Base-by-base conservation (phyloP, 2,888 invertebrate species). In the Drepanosiphum platanoidis region DNA sequence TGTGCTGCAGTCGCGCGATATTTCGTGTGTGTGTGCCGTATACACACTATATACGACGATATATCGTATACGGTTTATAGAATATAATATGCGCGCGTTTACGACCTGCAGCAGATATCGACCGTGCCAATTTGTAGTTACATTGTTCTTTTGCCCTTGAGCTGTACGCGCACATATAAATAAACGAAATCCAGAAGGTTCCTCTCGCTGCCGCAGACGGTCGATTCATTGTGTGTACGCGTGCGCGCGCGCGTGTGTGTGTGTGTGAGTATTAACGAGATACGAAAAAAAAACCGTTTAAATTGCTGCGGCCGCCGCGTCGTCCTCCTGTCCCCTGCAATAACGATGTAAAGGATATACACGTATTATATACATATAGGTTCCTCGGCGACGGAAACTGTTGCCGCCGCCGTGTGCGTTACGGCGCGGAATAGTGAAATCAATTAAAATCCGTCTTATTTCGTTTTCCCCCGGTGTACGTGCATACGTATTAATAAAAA, bases 71-170 rank as follows among this genome's bases (percentile, higher is more conserved):
- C 27, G 27, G 34, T 34, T 3, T 32, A 15, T 58, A 30, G 11
- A 32, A 66, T 66, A 66, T 66, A 66, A 15, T 32, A 27, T 18
- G 30, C 66, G 66, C 13, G 15, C 66, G 30, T 68, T 18, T 61
- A 61, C 64, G 64, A 64, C 64, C 34, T n/a, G n/a, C n/a, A n/a
- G n/a, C n/a, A 58, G 32, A 75, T 75, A 77, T 71, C 32, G 66
- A 80, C 34, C 32, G 18, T 36, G 71, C 70, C 81, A 81, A 81
- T 81, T 81, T 70, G 81, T 71, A 70, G 52, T 30, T 52, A 58
- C 58, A 71, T 81, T 81, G 82, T 82, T 82, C 61, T 72, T n/a
- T 61, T 72, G 82, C 82, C 82, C 82, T 82, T 82, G 82, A 82
- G 72, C 39, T 72, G 82, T 61, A n/a, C 82, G 61, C 32, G 72